Evolutionary conservation across 1,140 invertebrate species (phyloP), one percentile per base, ranked within the genome.

Genomic region (Drosophila nigromelanica): DNA sequence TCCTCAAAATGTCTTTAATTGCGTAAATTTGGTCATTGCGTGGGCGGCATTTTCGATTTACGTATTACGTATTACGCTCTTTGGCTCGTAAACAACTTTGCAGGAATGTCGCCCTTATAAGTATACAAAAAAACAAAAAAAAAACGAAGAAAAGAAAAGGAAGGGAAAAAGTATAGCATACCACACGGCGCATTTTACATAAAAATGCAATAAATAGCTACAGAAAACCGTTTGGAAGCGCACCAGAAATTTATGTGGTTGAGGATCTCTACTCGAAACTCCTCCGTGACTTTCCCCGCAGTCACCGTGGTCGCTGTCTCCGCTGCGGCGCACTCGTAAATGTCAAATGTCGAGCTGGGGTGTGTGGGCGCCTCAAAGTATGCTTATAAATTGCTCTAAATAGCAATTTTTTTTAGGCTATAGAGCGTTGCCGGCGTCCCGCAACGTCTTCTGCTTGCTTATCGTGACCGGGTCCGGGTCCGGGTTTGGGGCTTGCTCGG

Each of bases 161-260:
- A 45, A 14, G 30, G 37, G 51, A 12, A 35, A 51, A 62, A 51
- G 69, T 62, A 56, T 67, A 62, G 80, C 64, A 76, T 73, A 67
- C 80, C 80, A 63, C 66, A 64, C 55, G 77, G 64, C 75, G 75
- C 73, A 80, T 80, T 89, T 85, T 87, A 90, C 87, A 90, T 90
- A 90, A 90, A 90, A 90, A 90, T 90, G 87, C 87, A 90, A 90
- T 90, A 90, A 90, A 89, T 89, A 89, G 83, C 81, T 78, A 64
- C 68, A 68, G 58, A 50, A 71, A 74, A 74, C 11, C 62, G 69
- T 56, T 72, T 67, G 69, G 66, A 69, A 73, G 71, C 72, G 52
- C 59, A 63, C 51, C 72, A 48, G 52, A 59, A 89, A 87, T 87
- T 87, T 87, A 87, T 87, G 79, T 72, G 76, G 76, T 40, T 55